Conservation (phyloP, 35 echinoderm and acorn worm genomes). For the Amphiura filiformis region DNA sequence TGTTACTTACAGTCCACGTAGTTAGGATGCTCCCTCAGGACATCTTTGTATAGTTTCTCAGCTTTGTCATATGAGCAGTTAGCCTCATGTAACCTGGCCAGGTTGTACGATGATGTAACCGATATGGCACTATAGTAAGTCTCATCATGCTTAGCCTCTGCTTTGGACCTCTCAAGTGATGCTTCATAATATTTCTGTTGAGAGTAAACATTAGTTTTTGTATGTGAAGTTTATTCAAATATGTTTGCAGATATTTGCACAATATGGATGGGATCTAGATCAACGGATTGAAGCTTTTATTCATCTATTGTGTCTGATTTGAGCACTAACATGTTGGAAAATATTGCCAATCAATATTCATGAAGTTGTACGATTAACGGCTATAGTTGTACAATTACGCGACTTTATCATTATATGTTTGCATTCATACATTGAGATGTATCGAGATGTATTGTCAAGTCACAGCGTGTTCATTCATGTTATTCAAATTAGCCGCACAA, state of each 20-base stretch:
- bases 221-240: neutral
- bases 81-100: conserved; percentile 77
- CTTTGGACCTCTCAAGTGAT: conserved; percentile 64
- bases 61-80: conserved; percentile 80
- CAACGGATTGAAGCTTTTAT: too few relatives aligned
- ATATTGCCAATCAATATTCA: too few relatives aligned
- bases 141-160: conserved; percentile 84
- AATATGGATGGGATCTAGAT: neutral
- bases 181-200: conserved; percentile 90
- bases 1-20: conserved; percentile 95
- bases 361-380: too few relatives aligned
- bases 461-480: too few relatives aligned
- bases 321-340: too few relatives aligned
- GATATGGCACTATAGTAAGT: conserved; percentile 98
- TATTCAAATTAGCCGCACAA: too few relatives aligned
- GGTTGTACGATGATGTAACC: conserved; percentile 89
- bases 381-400: too few relatives aligned
- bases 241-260: neutral
- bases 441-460: too few relatives aligned
- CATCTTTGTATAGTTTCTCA: conserved; percentile 88
- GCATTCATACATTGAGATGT: too few relatives aligned
- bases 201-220: neutral
- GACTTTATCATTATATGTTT: too few relatives aligned
- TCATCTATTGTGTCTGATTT: too few relatives aligned
- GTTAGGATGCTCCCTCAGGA: conserved; percentile 95